A percentile compares a stretch with the other conserved stretches of the same genome.
These are phyloP conservation scores for Enteromius treurensis DNA, from an alignment of 2,797 vertebrate species.

Conservation along the genomic window DNA sequence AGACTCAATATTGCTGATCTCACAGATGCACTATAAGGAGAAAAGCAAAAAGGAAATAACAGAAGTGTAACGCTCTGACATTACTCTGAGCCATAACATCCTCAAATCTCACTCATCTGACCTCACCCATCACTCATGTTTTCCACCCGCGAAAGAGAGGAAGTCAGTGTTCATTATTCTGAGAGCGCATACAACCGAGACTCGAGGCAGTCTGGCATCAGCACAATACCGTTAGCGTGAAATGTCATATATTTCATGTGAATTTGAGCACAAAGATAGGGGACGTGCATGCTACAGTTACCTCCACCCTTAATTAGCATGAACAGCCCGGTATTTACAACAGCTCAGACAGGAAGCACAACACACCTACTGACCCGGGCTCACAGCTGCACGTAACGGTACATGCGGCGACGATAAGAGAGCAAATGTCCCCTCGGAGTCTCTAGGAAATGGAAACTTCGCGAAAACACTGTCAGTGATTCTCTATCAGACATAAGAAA, in stretches of 20 bases:
- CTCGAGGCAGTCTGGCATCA: slow-evolving; percentile 31
- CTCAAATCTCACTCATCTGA: slow-evolving; percentile 28
- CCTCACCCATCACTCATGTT: slow-evolving; percentile 41
- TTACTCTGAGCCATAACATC: slow-evolving; percentile 26
- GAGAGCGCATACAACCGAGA: background rate
- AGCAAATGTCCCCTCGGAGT: slow-evolving; percentile 38
- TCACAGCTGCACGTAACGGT: slow-evolving; percentile 6
- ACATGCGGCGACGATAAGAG: slow-evolving; percentile 5
- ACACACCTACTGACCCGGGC: slow-evolving; percentile 8
- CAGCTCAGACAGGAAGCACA: slow-evolving; percentile 33
- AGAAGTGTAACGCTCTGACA: slow-evolving; percentile 13
- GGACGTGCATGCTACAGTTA: slow-evolving; percentile 13
- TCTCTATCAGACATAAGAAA: slow-evolving; percentile 30
- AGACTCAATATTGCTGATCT: slow-evolving; percentile 8
- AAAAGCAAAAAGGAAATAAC: slow-evolving; percentile 32
- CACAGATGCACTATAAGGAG: background rate
- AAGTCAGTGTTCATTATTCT: slow-evolving; percentile 18
- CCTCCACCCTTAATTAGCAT: slow-evolving; percentile 18
- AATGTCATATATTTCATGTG: slow-evolving; percentile 3
- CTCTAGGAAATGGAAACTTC: slow-evolving; percentile 45
- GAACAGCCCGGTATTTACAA: slow-evolving; percentile 28
- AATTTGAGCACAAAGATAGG: slow-evolving; percentile 10
- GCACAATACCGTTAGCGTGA: slow-evolving; percentile 10
- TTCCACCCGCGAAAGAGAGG: slow-evolving; percentile 36
- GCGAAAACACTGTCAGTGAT: background rate